A percentile compares a stretch with the other conserved stretches of the same genome.
Evolutionary conservation across 2,797 vertebrate species (phyloP).

Genomic region (Cyclura pinguis): DNA sequence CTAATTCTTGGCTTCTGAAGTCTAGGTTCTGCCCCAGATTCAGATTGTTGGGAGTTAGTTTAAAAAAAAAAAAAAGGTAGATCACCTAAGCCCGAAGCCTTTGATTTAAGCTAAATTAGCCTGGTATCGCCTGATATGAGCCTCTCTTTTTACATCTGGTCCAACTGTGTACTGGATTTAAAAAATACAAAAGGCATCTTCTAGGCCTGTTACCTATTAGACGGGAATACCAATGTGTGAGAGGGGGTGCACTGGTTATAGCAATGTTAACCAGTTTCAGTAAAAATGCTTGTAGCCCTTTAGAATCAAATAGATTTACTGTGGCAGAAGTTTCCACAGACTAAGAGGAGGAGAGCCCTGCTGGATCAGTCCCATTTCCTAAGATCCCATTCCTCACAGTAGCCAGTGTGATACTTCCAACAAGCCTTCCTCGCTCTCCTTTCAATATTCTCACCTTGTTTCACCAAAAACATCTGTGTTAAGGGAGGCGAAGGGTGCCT

Average conservation of each 20-base stretch:
- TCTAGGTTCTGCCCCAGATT: neutral
- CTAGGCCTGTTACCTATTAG: neutral
- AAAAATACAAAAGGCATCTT: neutral
- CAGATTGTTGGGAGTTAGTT: neutral
- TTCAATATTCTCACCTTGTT: no score
- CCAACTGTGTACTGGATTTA: neutral
- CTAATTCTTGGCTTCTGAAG: no score
- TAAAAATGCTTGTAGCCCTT: neutral
- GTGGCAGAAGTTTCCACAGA: neutral
- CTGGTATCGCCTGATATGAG: neutral
- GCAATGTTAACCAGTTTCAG: neutral
- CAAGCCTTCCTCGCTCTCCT: neutral
- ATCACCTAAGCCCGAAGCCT: neutral
- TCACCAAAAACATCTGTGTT: no score
- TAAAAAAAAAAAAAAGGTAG: neutral
- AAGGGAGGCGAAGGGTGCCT: no score
- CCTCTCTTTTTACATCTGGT: neutral
- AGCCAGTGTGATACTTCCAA: neutral
- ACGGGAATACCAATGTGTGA: neutral
- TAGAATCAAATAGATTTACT: neutral
- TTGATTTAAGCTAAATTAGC: neutral
- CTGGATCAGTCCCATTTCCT: neutral
- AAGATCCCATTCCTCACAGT: neutral
- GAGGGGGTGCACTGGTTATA: no score
- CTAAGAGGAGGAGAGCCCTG: neutral